Evolutionary conservation across 2,113 vertebrate genomes (phyloP).

Genomic region (Actenoides lindsayi): DNA sequence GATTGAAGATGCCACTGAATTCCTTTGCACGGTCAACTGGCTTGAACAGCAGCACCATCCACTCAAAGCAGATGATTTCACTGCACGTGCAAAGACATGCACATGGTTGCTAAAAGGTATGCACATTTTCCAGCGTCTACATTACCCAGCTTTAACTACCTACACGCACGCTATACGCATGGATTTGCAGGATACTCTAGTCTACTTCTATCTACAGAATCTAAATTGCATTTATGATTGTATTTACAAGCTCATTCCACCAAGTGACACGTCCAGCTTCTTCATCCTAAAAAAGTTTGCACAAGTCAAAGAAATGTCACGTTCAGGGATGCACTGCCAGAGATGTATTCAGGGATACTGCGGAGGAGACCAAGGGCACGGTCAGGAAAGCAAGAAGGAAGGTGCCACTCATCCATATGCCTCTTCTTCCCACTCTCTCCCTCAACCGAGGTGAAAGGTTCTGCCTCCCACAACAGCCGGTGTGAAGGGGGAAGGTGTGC

Average conservation of each 20-base stretch:
- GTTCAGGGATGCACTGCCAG: not conserved
- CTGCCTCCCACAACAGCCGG: not conserved
- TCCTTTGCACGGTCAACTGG: not conserved
- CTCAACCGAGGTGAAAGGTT: rapidly evolving
- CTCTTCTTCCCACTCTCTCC: not conserved
- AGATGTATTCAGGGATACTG: not conserved
- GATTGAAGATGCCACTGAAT: not conserved
- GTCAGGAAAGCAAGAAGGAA: not conserved
- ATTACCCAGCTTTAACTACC: not conserved
- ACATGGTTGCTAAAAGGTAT: not conserved
- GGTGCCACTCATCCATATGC: not conserved
- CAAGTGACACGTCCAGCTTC: conserved; percentile 33
- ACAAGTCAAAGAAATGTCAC: not conserved
- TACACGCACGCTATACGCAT: not conserved
- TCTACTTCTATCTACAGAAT: not conserved
- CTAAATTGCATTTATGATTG: conserved; percentile 13
- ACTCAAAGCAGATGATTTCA: not conserved
- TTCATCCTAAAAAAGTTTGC: not conserved
- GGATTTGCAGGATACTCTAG: conserved; percentile 1
- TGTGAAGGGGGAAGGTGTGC: not conserved
- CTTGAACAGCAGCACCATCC: not conserved
- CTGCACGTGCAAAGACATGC: not conserved
- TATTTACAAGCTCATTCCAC: conserved; percentile 34
- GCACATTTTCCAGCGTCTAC: not conserved
- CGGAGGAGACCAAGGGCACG: not conserved